Evolutionary conservation across 2,797 vertebrate species (phyloP).

Genomic region (Gymnoscopelus braueri): DNA sequence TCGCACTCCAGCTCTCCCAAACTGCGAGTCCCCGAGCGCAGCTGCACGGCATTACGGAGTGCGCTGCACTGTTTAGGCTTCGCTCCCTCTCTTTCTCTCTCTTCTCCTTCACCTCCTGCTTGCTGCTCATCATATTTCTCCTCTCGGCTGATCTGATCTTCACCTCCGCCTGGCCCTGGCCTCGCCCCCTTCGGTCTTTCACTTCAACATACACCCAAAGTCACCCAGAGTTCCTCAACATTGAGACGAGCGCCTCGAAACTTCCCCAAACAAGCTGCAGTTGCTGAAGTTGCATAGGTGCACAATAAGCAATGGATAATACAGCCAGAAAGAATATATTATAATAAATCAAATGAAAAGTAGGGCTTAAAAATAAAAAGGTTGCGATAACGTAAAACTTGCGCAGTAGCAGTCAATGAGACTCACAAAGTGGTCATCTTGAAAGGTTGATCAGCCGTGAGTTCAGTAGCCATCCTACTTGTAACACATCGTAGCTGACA

Average conservation of each 20-base stretch:
- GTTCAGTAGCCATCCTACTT: no score
- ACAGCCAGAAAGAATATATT: no score
- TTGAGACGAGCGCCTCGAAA: slow-evolving; percentile 51
- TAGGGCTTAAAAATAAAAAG: no score
- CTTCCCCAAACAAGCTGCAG: slow-evolving; percentile 20
- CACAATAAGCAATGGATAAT: neutral
- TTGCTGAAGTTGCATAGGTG: neutral
- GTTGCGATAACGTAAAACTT: no score
- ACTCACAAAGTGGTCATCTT: no score
- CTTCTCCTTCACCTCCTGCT: neutral
- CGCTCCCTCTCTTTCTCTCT: slow-evolving; percentile 42
- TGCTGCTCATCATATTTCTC: slow-evolving; percentile 22
- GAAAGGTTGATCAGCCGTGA: no score
- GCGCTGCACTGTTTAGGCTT: slow-evolving; percentile 77
- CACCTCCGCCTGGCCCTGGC: slow-evolving; percentile 15
- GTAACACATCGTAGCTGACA: slow-evolving; percentile 5
- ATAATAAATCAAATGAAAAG: no score
- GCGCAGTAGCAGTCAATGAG: no score
- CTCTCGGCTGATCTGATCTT: slow-evolving; percentile 34
- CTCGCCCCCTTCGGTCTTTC: slow-evolving; percentile 15
- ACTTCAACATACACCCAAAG: slow-evolving; percentile 4
- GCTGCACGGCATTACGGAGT: slow-evolving; percentile 77
- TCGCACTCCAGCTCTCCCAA: slow-evolving; percentile 88
- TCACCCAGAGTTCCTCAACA: slow-evolving; percentile 25
- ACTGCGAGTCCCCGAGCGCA: slow-evolving; percentile 77